phyloP scores from a whole-genome alignment of 2,888 invertebrate genomes.

The Cephus pygmeus region DNA sequence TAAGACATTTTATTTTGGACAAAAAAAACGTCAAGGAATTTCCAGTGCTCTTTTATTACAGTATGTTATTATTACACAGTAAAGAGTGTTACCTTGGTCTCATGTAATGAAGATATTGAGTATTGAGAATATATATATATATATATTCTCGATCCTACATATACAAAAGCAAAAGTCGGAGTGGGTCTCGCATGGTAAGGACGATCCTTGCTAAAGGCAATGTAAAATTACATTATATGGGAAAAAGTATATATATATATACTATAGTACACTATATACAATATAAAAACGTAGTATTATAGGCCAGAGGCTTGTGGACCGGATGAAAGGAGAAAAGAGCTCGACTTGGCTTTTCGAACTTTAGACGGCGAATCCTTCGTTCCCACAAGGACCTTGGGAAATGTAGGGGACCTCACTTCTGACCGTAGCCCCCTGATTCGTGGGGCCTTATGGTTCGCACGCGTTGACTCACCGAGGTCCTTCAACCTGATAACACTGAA shows the following conservation, averaged over 20 bases:
- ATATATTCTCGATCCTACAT: not conserved
- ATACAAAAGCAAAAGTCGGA: not conserved
- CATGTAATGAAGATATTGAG: not conserved
- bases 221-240: not conserved
- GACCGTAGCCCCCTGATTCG: not conserved
- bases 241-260: not conserved
- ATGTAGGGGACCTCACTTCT: not conserved
- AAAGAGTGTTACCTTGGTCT: not conserved
- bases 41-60: not conserved
- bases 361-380: not conserved
- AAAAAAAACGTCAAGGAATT: not conserved
- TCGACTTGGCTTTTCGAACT: not conserved
- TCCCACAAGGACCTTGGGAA: not conserved
- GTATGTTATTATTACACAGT: not conserved
- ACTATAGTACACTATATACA: not conserved
- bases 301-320: not conserved
- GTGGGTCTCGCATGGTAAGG: not conserved
- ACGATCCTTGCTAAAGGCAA: not conserved
- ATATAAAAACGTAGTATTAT: not conserved
- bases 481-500: not conserved
- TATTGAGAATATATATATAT: too few relatives aligned
- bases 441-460: not conserved
- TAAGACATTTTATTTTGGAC: not conserved
- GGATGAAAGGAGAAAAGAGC: not conserved
- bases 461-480: not conserved